Percentiles rank a stretch among this genome's conserved stretches.
phyloP scores from a whole-genome alignment of 2,888 invertebrate species.

The Abrostola triplasia region DNA sequence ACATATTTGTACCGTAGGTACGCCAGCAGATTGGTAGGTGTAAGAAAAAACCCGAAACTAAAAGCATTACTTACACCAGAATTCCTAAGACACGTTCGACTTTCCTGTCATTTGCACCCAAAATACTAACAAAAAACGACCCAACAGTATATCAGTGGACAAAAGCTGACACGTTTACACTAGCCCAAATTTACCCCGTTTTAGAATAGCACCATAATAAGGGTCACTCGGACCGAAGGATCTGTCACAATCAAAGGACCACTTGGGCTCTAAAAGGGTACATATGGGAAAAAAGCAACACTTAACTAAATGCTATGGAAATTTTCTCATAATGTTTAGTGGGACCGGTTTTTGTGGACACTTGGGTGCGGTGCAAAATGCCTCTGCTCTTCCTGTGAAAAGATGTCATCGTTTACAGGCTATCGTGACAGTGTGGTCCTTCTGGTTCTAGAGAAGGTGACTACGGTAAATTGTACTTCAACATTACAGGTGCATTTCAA shows the following conservation, averaged over 20 bases:
- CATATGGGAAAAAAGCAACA: slow-evolving; percentile 61
- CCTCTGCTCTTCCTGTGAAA: no score
- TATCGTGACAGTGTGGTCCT: no score
- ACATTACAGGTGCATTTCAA: no score
- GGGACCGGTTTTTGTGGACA: slow-evolving; percentile 57
- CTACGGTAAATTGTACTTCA: no score
- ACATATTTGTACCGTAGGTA: no score
- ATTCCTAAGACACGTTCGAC: slow-evolving; percentile 15
- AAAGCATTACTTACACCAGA: slow-evolving; percentile 9
- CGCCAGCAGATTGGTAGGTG: no score
- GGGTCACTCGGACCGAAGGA: slow-evolving; percentile 50
- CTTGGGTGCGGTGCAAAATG: slow-evolving; percentile 28
- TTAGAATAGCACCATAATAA: slow-evolving; percentile 42
- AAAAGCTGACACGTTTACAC: slow-evolving; percentile 28
- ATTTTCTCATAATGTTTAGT: slow-evolving; percentile 67
- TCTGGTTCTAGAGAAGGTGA: no score
- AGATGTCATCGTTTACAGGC: no score
- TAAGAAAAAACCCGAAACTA: slow-evolving; percentile 8
- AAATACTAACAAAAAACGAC: slow-evolving; percentile 19
- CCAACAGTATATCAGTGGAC: slow-evolving; percentile 22
- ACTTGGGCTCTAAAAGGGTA: slow-evolving; percentile 65
- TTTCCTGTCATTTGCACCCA: slow-evolving; percentile 4
- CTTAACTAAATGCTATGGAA: slow-evolving; percentile 70
- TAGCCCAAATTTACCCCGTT: slow-evolving; percentile 13
- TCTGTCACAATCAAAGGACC: slow-evolving; percentile 68